Conservation (phyloP, 2,797 vertebrate genomes). For the Ciconia nigra region DNA sequence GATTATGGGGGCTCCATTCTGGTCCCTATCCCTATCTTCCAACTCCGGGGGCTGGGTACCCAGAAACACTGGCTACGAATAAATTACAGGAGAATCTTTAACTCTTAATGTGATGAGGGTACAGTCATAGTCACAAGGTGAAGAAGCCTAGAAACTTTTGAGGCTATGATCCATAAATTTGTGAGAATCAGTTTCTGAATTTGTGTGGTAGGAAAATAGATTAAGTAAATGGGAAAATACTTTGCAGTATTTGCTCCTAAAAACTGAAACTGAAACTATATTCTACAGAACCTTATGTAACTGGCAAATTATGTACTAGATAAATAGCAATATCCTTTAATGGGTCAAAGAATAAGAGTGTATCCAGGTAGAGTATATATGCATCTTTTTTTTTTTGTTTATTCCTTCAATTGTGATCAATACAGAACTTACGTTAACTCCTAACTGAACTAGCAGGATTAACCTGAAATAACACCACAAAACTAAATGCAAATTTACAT, state of each 20-base stretch:
- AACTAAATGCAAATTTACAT: neutral
- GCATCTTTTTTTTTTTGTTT: neutral
- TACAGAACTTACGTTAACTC: neutral
- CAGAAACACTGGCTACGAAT: neutral
- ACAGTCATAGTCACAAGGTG: neutral
- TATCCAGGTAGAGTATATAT: neutral
- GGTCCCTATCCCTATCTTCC: too few relatives aligned
- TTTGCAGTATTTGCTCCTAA: neutral
- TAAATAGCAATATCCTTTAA: neutral
- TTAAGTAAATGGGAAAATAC: neutral
- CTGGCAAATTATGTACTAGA: neutral
- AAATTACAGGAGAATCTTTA: neutral
- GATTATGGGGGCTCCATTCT: too few relatives aligned
- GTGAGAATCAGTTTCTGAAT: neutral
- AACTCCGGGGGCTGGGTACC: too few relatives aligned
- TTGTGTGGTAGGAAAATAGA: neutral
- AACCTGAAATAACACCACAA: neutral
- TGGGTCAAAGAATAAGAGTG: neutral
- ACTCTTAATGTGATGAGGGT: neutral
- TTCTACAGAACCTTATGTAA: neutral
- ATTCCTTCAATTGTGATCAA: neutral
- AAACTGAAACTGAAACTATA: neutral
- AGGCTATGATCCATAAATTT: neutral
- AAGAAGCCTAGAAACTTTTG: neutral
- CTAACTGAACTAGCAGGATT: neutral